A percentile compares a stretch with the other conserved stretches of the same genome.
phyloP scores from a whole-genome alignment of 2,113 vertebrate species.

The Clupea harengus region DNA sequence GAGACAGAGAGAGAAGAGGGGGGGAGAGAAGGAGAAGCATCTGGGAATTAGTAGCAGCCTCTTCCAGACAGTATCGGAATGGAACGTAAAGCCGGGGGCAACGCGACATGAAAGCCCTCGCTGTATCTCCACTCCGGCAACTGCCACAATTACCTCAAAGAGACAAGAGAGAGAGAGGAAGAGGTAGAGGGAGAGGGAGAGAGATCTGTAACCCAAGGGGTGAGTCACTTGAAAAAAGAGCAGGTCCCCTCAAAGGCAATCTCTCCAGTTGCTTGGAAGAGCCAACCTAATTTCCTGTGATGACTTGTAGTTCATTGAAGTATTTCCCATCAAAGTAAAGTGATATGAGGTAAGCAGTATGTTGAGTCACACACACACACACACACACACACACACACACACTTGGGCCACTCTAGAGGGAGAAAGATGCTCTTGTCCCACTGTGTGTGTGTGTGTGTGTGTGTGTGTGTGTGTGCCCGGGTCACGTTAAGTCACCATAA shows the following conservation, averaged over 20 bases:
- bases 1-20: background rate
- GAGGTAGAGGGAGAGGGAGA: background rate
- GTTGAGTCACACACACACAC: slow-evolving; percentile 7
- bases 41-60: slow-evolving; percentile 9
- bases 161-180: background rate
- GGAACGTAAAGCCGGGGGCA: background rate
- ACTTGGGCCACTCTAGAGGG: background rate
- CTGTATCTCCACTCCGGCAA: background rate
- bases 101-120: slow-evolving; percentile 3
- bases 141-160: slow-evolving; percentile 19
- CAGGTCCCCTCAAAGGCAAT: slow-evolving; percentile 10
- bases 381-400: slow-evolving; percentile 10
- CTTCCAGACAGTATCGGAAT: slow-evolving; percentile 18
- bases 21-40: background rate
- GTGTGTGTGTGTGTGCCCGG: background rate
- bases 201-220: background rate
- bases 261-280: background rate
- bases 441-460: background rate
- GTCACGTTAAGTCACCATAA: background rate
- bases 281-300: slow-evolving; percentile 6
- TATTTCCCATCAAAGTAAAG: slow-evolving; percentile 15
- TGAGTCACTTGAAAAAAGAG: slow-evolving; percentile 15
- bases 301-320: slow-evolving; percentile 16
- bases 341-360: slow-evolving; percentile 5
- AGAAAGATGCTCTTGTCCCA: background rate